Evolutionary conservation across 2,888 invertebrate genomes (phyloP).

Genomic region (Nemoura dubitans): DNA sequence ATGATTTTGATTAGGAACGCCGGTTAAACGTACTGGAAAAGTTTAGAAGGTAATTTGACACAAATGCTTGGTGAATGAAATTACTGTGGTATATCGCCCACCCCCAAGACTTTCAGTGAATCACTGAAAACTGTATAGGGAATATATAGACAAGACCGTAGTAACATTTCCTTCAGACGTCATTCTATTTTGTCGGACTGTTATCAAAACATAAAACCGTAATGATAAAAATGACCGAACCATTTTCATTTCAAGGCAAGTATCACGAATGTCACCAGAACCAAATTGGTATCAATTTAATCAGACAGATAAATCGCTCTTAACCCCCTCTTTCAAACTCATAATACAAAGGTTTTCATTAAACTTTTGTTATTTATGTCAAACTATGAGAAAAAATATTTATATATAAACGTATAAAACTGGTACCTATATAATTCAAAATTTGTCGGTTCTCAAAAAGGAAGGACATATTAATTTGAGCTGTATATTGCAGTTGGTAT

Average conservation of each 20-base stretch:
- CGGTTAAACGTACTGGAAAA: not conserved
- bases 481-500: not conserved
- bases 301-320: not conserved
- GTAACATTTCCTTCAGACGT: no score
- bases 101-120: no score
- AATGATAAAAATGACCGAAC: no score
- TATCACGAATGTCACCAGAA: not conserved
- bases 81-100: no score
- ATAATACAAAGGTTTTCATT: not conserved
- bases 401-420: no score
- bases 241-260: not conserved
- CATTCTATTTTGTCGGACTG: no score
- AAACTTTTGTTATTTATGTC: not conserved
- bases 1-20: not conserved
- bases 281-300: slow-evolving; percentile 33
- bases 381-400: not conserved
- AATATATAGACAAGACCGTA: no score
- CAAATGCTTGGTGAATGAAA: not conserved
- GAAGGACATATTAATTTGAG: not conserved
- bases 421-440: no score
- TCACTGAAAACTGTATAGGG: no score
- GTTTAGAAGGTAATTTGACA: not conserved
- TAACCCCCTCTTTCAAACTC: not conserved
- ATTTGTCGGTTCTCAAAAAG: not conserved
- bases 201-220: no score